Evolutionary conservation across 1,140 invertebrate genomes (phyloP), one percentile per base, ranked within the genome.

Genomic region (Trichonephila clavipes): DNA sequence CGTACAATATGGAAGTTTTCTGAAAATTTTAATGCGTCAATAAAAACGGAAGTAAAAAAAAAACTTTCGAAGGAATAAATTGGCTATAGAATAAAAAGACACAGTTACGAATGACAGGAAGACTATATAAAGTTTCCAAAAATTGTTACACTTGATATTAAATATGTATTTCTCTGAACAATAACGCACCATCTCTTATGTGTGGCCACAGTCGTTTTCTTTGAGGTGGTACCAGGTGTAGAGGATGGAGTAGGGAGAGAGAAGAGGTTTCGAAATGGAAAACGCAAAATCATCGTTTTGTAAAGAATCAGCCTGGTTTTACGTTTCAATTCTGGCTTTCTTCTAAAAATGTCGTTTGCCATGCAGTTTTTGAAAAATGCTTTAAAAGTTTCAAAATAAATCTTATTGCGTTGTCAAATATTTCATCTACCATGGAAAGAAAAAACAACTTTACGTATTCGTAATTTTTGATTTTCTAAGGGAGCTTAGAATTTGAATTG

Each of bases 201-300:
- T 28, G 69, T 77, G 69, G 69, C 16, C 24, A 77, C 69, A 77
- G 69, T 77, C 69, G 69, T 34, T 77, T 77, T 77, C n/a, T 77
- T 34, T 34, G n/a, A 12, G 69, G 69, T 77, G 69, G 69, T 77
- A 85, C 82, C 82, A 59, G 82, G 58, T 85, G 40, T 58, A 58
- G 82, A 85, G 82, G 82, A 16, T 77, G 24, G 24, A 77, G 69
- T 24, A 34, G 24, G 10, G 69, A 34, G 28, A 34, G 82, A 58
- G 82, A 19, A 40, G 21, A 85, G 40, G 82, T 85, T 58, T n/a
- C 10, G 58, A 85, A 85, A 85, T 85, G 82, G 82, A 59, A 85
- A 85, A 85, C 58, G 82, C 82, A 85, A 85, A 85, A 59, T 85
- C 82, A 85, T 85, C 82, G 82, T 85, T 85, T 85, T 85, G 40